These are phyloP conservation scores for Parotocinclus haroldoi DNA, from an alignment of 2,797 vertebrate species.

Conservation along the genomic window DNA sequence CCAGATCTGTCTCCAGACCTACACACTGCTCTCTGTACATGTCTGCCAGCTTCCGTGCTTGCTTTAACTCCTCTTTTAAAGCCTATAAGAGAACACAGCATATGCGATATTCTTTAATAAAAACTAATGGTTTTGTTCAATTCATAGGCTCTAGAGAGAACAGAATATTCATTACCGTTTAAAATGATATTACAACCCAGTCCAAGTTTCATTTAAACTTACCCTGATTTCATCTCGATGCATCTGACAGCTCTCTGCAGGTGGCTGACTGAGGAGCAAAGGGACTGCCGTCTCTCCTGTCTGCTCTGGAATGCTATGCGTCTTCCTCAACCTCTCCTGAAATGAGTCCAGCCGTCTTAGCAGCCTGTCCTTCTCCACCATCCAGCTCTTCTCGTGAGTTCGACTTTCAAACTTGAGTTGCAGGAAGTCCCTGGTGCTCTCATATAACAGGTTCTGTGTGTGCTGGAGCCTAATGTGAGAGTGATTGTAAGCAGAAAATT, in stretches of 20 bases:
- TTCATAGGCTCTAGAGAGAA: too few species aligned
- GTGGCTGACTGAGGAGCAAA: constrained; percentile 40
- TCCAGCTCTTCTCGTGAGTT: constrained; percentile 86
- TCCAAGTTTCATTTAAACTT: neutral
- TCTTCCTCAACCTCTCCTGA: constrained; percentile 63
- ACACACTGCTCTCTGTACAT: constrained; percentile 95
- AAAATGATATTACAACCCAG: neutral
- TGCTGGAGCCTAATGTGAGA: constrained; percentile 73
- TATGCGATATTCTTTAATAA: too few species aligned
- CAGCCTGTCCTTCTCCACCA: constrained; percentile 88
- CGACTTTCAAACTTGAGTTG: constrained; percentile 84
- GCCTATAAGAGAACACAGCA: constrained; percentile 58
- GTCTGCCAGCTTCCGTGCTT: constrained; percentile 80
- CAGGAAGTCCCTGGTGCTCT: constrained; percentile 90
- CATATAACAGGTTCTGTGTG: constrained; percentile 85
- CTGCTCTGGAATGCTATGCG: constrained; percentile 33
- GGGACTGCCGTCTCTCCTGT: constrained; percentile 22
- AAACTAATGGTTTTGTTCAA: too few species aligned
- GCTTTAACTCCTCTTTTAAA: constrained; percentile 81
- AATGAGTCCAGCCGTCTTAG: constrained; percentile 75
- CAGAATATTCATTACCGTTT: too few species aligned
- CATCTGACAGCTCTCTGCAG: constrained; percentile 54
- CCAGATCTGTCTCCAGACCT: constrained; percentile 83
- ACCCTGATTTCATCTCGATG: constrained; percentile 82
- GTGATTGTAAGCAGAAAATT: neutral